Evolutionary conservation across 1,140 invertebrate genomes (phyloP).

Genomic region (Stratiolaelaps scimitus): DNA sequence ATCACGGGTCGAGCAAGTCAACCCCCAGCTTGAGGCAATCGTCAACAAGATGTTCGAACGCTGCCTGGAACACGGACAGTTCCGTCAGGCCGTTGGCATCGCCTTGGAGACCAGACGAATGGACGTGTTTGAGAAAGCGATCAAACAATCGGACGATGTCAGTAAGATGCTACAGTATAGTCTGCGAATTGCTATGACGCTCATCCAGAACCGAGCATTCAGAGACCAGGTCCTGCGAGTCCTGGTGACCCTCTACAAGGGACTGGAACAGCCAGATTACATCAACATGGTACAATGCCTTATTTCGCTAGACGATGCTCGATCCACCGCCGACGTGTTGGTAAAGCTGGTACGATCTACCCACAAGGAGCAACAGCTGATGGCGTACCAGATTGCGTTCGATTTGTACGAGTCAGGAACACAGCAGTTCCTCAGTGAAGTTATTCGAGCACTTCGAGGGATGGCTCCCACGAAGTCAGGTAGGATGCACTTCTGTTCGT

Average conservation of each 20-base stretch:
- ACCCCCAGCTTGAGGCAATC: conserved; percentile 76
- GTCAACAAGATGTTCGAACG: conserved; percentile 93
- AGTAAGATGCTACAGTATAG: conserved; percentile 82
- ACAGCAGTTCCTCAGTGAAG: conserved; percentile 83
- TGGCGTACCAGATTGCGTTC: conserved; percentile 98
- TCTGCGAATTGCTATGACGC: conserved; percentile 85
- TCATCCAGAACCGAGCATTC: conserved; percentile 83
- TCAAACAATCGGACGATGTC: conserved; percentile 80
- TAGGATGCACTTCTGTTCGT: neutral
- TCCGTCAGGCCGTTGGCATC: conserved; percentile 80
- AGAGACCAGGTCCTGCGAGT: conserved; percentile 73
- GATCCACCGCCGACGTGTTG: conserved; percentile 75
- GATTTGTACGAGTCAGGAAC: conserved; percentile 98
- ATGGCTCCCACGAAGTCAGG: conserved; percentile 53
- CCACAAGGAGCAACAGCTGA: conserved; percentile 53
- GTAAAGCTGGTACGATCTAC: conserved; percentile 52
- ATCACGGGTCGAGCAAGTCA: conserved; percentile 53
- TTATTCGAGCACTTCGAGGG: conserved; percentile 64
- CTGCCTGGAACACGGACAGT: conserved; percentile 85
- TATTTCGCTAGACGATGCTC: conserved; percentile 85
- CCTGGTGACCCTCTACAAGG: conserved; percentile 75
- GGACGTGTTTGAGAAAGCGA: conserved; percentile 85
- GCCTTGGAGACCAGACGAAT: conserved; percentile 86
- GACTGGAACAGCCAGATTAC: conserved; percentile 75
- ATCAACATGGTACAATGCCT: conserved; percentile 92